Conservation (phyloP, 2,888 invertebrate species). For the Choristoneura rosaceana region DNA sequence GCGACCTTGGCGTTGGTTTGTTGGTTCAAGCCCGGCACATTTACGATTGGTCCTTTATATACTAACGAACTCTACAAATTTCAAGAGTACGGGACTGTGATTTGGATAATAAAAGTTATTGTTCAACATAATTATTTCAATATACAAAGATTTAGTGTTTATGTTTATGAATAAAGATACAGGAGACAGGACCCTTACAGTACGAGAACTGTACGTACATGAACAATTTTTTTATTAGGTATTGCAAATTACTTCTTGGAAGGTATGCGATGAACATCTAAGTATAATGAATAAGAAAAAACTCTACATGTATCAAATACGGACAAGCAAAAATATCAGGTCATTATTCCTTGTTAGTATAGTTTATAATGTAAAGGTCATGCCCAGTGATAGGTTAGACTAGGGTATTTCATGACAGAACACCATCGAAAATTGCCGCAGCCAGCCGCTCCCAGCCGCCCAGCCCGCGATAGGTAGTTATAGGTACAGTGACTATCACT, state of each 20-base stretch:
- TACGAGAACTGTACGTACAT: no score
- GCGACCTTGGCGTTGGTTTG: conserved; percentile 49
- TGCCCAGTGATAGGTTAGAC: conserved; percentile 2
- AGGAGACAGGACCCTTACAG: no score
- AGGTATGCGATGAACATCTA: no score
- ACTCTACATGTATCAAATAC: no score
- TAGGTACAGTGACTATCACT: neutral
- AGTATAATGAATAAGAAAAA: no score
- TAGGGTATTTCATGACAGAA: conserved; percentile 14
- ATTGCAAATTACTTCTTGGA: no score
- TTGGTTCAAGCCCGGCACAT: conserved; percentile 26
- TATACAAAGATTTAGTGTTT: no score
- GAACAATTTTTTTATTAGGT: no score
- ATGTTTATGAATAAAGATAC: no score
- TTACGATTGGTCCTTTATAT: conserved; percentile 29
- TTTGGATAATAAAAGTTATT: neutral
- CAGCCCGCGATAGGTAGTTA: neutral
- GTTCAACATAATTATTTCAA: neutral
- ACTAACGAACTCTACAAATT: neutral
- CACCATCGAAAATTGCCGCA: neutral
- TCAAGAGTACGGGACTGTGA: neutral
- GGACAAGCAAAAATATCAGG: no score
- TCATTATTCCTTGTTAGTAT: neutral
- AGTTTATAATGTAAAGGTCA: neutral
- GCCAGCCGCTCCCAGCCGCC: conserved; percentile 20